A percentile compares a stretch with the other conserved stretches of the same genome.
phyloP scores from a whole-genome alignment of 2,113 vertebrate species.

The Oncorhynchus nerka region DNA sequence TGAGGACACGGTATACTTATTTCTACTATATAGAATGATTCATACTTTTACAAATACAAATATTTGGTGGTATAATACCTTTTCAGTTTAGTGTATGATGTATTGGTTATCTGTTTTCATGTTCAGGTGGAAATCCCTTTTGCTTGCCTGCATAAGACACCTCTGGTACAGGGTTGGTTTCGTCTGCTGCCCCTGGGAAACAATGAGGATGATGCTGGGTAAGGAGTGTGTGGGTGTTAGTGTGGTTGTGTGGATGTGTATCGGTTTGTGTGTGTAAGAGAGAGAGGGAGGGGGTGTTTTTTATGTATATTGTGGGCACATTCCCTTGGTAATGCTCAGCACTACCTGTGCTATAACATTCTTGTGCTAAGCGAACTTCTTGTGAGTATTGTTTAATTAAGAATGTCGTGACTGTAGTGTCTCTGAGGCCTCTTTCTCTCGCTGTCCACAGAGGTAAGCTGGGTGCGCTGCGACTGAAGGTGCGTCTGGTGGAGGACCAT shows the following conservation, averaged over 20 bases:
- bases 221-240: slow-evolving; percentile 40
- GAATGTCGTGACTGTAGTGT: neutral
- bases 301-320: neutral
- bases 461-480: slow-evolving; percentile 84
- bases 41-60: slow-evolving; percentile 1
- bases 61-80: neutral
- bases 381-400: neutral
- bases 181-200: slow-evolving; percentile 84
- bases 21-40: no score
- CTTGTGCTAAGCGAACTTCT: neutral
- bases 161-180: slow-evolving; percentile 83
- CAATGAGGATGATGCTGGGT: slow-evolving; percentile 74
- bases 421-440: neutral
- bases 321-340: neutral
- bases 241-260: neutral
- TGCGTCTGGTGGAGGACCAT: slow-evolving; percentile 80
- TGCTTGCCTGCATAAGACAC: slow-evolving; percentile 65
- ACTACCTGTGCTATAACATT: no score
- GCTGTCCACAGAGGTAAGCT: slow-evolving; percentile 72
- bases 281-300: no score
- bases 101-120: slow-evolving; percentile 22
- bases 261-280: no score
- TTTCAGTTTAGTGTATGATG: slow-evolving; percentile 7
- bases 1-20: neutral
- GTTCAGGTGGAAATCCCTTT: slow-evolving; percentile 82